Conservation (phyloP, 2,888 invertebrate genomes). For the Papilio elwesi region DNA sequence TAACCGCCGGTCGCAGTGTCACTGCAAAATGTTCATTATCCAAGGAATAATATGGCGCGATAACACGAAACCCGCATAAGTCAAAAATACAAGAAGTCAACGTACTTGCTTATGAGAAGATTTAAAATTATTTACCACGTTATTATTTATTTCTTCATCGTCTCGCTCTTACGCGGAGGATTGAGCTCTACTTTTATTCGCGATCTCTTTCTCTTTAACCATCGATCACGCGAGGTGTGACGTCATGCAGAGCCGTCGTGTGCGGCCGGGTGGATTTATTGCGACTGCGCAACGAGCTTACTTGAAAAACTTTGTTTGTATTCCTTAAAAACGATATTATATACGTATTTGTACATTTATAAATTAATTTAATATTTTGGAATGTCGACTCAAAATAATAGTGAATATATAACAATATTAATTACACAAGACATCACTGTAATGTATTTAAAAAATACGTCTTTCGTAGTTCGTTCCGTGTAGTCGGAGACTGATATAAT, state of each 20-base stretch:
- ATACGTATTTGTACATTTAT: conserved; percentile 1
- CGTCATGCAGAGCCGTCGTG: conserved; percentile 84
- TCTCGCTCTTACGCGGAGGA: conserved; percentile 62
- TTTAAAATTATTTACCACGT: conserved; percentile 79
- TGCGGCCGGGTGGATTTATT: conserved; percentile 82
- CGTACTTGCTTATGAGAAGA: conserved; percentile 77
- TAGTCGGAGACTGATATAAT: too few relatives aligned
- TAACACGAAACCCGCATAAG: conserved; percentile 67
- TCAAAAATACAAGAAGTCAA: conserved; percentile 81
- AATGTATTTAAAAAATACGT: too few relatives aligned
- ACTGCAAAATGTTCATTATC: conserved; percentile 56
- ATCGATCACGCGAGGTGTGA: conserved; percentile 83
- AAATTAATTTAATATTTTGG: neutral
- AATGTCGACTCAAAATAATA: neutral
- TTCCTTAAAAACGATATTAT: conserved; percentile 26
- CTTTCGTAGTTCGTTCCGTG: too few relatives aligned
- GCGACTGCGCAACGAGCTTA: conserved; percentile 76
- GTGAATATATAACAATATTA: too few relatives aligned
- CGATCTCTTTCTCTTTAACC: conserved; percentile 69
- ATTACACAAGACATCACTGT: too few relatives aligned
- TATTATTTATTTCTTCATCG: conserved; percentile 71
- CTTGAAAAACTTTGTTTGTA: conserved; percentile 56
- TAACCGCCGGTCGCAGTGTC: conserved; percentile 40
- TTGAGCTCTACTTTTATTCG: conserved; percentile 54
- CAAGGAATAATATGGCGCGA: conserved; percentile 60